Base-by-base conservation (phyloP, 2,797 vertebrate genomes). In the Schizothorax lantsangensis region DNA sequence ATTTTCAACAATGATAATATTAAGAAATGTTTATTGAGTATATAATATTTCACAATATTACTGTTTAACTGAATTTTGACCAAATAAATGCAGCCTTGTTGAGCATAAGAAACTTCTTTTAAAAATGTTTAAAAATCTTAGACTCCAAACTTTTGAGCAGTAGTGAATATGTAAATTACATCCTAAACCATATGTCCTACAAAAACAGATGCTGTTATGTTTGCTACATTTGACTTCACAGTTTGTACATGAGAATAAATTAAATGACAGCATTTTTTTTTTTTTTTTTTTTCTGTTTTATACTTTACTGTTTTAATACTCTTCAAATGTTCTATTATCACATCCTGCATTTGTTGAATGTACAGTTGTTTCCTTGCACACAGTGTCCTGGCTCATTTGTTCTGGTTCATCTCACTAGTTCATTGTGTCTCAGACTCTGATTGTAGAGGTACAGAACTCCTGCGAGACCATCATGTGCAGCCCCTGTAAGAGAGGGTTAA, bases 401-500 rank as follows among this genome's bases (percentile, higher is more conserved):
- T 69, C 57, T 30, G 23, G 36, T 85, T 79, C 17, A 79, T 54
- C 71, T 64, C 47, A 62, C 26, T 5, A 2, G n/a, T 85, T 71
- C n/a, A 33, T 21, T 79, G 62, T 69, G 47, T 79, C 74, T 79
- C 23, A 19, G 47, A 21, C 36, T 71, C 30, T 36, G 40, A 75
- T 6, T 54, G 47, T 62, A 40, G 33, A 71, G 66, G 12, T 0
- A 3, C 1, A 82, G 30, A 89, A 88, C 88, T 93, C 91, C 52
- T 54, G 84, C 88, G 91, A 91, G 90, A 88, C 85, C 21, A 83
- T 92, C 88, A 81, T 92, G 93, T 90, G 92, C 93, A 89, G 81
- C 91, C 92, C 90, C 90, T 91, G 90, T 92, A 92, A 93, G 91
- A 93, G 90, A 89, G 90, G 91, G 91, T 94, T 94, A 94, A 96